These are phyloP conservation scores for Trichonephila clavata DNA, from an alignment of 1,140 invertebrate species.

Conservation along the genomic window DNA sequence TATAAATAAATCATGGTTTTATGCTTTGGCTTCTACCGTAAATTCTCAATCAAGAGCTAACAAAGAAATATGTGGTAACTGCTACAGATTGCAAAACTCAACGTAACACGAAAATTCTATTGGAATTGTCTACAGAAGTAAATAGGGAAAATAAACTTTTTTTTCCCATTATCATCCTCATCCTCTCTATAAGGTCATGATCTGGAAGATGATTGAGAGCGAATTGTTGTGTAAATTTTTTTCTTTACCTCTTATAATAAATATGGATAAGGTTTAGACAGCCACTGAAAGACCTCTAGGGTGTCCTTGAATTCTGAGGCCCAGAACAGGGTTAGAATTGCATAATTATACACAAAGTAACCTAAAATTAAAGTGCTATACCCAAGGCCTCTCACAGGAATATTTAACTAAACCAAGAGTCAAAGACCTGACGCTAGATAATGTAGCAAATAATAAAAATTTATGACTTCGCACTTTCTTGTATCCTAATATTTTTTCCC, in stretches of 20 bases:
- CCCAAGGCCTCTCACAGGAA: neutral
- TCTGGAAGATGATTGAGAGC: neutral
- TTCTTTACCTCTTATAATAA: neutral
- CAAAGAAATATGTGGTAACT: too few species aligned
- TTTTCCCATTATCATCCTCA: neutral
- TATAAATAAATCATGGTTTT: too few species aligned
- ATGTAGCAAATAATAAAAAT: too few species aligned
- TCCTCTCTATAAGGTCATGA: neutral
- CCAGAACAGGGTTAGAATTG: neutral
- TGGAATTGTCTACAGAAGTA: too few species aligned
- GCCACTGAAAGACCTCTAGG: neutral
- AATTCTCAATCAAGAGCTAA: too few species aligned
- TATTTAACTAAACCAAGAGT: neutral
- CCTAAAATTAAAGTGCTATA: neutral
- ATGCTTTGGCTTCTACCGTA: too few species aligned
- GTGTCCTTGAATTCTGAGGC: neutral
- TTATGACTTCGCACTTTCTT: too few species aligned
- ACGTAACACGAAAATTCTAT: too few species aligned
- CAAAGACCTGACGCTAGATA: slow-evolving; percentile 11
- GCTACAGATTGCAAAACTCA: too few species aligned
- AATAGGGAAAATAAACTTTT: neutral
- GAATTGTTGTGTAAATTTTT: neutral
- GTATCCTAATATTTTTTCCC: too few species aligned
- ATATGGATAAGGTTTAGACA: neutral
- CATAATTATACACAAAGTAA: slow-evolving; percentile 39